These are phyloP conservation scores for Halocynthia roretzi DNA, from an alignment of 23 tunicate genomes.

Conservation along the genomic window DNA sequence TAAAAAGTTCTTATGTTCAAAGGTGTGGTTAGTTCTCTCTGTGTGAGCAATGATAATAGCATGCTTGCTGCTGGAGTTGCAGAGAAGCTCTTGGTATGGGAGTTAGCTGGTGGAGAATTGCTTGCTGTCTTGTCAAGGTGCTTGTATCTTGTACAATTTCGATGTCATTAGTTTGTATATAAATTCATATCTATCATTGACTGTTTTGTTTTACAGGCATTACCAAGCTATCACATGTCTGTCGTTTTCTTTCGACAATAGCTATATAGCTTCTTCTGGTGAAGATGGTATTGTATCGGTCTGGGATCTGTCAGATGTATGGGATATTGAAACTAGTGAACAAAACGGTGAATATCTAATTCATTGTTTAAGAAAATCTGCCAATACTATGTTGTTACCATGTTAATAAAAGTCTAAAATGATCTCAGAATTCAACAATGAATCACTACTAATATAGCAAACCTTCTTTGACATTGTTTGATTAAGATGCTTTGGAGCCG, in stretches of 20 bases:
- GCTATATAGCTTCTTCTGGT: conserved; percentile 43
- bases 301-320: conserved; percentile 41
- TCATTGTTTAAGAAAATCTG: too few relatives aligned
- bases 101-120: conserved; percentile 44
- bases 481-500: conserved; percentile 16
- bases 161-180: too few relatives aligned
- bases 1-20: too few relatives aligned
- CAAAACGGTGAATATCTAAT: background rate
- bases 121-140: conserved; percentile 31
- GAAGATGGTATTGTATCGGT: conserved; percentile 60
- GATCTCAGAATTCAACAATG: too few relatives aligned
- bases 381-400: too few relatives aligned
- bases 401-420: too few relatives aligned
- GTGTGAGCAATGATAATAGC: conserved; percentile 30
- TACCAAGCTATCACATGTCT: conserved; percentile 60
- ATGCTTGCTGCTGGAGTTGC: conserved; percentile 64
- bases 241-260: conserved; percentile 35
- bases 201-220: conserved; percentile 6
- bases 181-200: too few relatives aligned
- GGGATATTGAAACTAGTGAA: conserved; percentile 12
- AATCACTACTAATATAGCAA: too few relatives aligned
- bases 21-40: conserved; percentile 28
- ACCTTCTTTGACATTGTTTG: too few relatives aligned
- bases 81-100: conserved; percentile 56
- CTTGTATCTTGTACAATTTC: too few relatives aligned